Conservation (phyloP, 2,797 vertebrate genomes). For the Echeneis naucrates region DNA sequence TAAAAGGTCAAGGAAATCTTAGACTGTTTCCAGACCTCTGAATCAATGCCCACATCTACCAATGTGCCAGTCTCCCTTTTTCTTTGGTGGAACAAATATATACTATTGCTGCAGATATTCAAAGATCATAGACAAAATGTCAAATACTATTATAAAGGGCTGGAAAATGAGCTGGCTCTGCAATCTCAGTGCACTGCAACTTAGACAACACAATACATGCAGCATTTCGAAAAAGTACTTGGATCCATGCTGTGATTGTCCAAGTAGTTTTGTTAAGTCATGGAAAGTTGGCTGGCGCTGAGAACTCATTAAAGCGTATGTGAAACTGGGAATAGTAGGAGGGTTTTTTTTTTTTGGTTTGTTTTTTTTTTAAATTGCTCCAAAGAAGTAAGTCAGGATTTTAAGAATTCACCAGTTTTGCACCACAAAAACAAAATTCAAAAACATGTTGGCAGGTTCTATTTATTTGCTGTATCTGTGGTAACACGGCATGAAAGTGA, state of each 20-base stretch:
- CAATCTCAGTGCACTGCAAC: neutral
- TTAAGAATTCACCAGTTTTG: neutral
- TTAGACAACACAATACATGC: neutral
- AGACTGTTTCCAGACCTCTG: constrained; percentile 9
- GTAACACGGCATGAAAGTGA: too few species aligned
- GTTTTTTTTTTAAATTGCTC: too few species aligned
- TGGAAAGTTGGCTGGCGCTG: neutral
- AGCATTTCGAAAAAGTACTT: neutral
- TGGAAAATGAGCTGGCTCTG: neutral
- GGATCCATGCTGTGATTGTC: neutral
- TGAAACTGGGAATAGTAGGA: neutral
- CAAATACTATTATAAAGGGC: neutral
- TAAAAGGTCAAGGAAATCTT: constrained; percentile 16
- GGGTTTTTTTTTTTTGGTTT: too few species aligned
- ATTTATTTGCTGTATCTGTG: neutral
- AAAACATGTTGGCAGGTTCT: neutral
- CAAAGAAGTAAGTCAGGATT: neutral
- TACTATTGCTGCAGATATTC: neutral
- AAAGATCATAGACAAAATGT: neutral
- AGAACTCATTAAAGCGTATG: neutral
- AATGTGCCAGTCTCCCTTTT: neutral
- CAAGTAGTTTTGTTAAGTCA: neutral
- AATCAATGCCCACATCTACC: neutral
- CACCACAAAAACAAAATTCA: neutral
- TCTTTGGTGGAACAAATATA: neutral